These are phyloP conservation scores for Xestia c-nigrum DNA, from an alignment of 2,888 invertebrate species.

Conservation along the genomic window DNA sequence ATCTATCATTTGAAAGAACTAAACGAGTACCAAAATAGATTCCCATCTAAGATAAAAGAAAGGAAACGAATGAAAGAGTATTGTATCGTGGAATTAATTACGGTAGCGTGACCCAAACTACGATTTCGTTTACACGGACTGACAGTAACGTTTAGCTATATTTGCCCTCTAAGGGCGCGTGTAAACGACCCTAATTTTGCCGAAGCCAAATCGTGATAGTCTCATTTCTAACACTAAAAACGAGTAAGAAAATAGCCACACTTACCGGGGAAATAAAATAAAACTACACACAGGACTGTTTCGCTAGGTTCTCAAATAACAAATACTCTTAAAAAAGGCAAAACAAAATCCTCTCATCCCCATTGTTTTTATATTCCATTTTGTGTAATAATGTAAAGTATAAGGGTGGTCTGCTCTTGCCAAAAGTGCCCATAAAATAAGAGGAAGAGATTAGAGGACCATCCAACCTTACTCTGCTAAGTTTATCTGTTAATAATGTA, in stretches of 20 bases:
- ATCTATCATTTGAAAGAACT: slow-evolving; percentile 21
- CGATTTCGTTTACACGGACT: slow-evolving; percentile 35
- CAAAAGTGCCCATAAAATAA: slow-evolving; percentile 54
- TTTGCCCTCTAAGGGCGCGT: slow-evolving; percentile 16
- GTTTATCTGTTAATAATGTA: slow-evolving; percentile 49
- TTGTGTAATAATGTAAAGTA: slow-evolving; percentile 46
- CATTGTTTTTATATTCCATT: slow-evolving; percentile 43
- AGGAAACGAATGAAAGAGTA: slow-evolving; percentile 35
- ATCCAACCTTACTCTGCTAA: slow-evolving; percentile 35
- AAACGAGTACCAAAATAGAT: slow-evolving; percentile 29
- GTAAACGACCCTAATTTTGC: slow-evolving; percentile 33
- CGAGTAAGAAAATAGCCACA: slow-evolving; percentile 10
- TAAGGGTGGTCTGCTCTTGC: slow-evolving; percentile 35
- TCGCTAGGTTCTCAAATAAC: not conserved
- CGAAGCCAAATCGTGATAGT: slow-evolving; percentile 14
- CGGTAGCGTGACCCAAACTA: slow-evolving; percentile 46
- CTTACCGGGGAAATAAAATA: slow-evolving; percentile 20
- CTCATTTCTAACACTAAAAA: slow-evolving; percentile 11
- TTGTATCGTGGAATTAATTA: slow-evolving; percentile 53
- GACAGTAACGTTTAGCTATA: slow-evolving; percentile 42
- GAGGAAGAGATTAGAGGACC: slow-evolving; percentile 39
- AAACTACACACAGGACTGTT: not conserved
- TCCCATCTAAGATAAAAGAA: slow-evolving; percentile 41
- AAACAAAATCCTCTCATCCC: not conserved
- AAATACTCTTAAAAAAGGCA: not conserved